phyloP scores from a whole-genome alignment of 2,797 vertebrate species.

The Orientallactaga sibirica region DNA sequence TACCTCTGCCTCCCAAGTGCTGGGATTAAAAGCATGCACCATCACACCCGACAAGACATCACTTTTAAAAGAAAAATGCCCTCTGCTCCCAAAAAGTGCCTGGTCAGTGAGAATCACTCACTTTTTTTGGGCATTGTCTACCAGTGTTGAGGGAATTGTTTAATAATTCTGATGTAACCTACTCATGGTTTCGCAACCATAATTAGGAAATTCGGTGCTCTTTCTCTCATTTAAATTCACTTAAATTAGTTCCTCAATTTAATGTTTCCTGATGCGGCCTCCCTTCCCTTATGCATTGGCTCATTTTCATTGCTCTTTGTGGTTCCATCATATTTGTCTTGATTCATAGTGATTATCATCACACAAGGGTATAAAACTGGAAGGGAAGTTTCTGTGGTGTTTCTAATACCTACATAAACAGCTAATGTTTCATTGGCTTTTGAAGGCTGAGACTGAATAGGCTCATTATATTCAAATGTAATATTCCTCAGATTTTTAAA shows the following conservation, averaged over 20 bases:
- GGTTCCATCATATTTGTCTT: not conserved
- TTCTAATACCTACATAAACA: not conserved
- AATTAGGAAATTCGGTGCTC: not conserved
- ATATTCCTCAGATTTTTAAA: not conserved
- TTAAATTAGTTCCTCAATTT: constrained; percentile 40
- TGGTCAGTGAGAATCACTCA: not conserved
- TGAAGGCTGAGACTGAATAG: not conserved
- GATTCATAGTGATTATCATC: not conserved
- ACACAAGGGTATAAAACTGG: not conserved
- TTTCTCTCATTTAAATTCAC: not conserved
- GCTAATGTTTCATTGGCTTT: not conserved
- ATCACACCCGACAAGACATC: too few relatives aligned
- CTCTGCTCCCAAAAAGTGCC: not conserved
- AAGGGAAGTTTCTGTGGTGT: not conserved
- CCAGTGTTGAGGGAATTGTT: not conserved
- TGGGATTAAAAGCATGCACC: too few relatives aligned
- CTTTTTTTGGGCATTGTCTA: not conserved
- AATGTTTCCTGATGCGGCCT: not conserved
- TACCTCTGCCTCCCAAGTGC: too few relatives aligned
- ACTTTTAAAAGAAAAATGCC: not conserved
- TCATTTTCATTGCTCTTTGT: constrained; percentile 29
- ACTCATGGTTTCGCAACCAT: not conserved
- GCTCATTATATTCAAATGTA: not conserved
- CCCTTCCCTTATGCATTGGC: not conserved
- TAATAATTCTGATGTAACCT: not conserved